Conservation (phyloP, 2,797 vertebrate species). For the Lemur catta region DNA sequence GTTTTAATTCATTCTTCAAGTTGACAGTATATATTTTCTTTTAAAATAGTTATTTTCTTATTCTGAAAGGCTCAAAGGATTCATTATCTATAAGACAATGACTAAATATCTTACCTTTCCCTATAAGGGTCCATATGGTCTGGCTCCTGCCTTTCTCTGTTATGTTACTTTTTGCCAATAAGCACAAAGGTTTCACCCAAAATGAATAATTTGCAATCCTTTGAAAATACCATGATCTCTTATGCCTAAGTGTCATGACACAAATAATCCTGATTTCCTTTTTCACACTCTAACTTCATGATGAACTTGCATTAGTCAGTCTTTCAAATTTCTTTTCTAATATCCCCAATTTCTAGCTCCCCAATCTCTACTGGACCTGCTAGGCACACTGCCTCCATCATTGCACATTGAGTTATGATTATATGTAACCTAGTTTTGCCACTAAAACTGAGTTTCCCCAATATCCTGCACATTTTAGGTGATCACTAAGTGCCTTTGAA, state of each 20-base stretch:
- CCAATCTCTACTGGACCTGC: background rate
- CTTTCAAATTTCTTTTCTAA: background rate
- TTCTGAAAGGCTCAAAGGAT: background rate
- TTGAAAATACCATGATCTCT: background rate
- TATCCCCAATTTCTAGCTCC: background rate
- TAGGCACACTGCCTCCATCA: background rate
- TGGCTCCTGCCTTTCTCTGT: background rate
- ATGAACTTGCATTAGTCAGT: background rate
- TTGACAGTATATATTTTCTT: background rate
- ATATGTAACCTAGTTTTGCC: background rate
- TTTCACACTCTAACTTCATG: background rate
- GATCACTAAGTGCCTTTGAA: background rate
- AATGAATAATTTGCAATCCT: background rate
- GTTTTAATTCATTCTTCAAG: background rate
- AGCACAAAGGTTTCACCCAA: background rate
- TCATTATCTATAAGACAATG: background rate
- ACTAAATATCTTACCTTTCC: background rate
- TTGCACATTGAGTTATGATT: background rate
- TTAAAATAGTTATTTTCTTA: background rate
- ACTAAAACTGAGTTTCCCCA: background rate
- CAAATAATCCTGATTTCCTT: background rate
- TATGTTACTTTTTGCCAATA: background rate
- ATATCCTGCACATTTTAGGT: background rate
- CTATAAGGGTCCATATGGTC: background rate
- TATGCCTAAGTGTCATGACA: accelerated